Percentiles rank a stretch among this genome's conserved stretches.
Evolutionary conservation across 1,140 invertebrate species (phyloP).

Genomic region (Heliconius himera): DNA sequence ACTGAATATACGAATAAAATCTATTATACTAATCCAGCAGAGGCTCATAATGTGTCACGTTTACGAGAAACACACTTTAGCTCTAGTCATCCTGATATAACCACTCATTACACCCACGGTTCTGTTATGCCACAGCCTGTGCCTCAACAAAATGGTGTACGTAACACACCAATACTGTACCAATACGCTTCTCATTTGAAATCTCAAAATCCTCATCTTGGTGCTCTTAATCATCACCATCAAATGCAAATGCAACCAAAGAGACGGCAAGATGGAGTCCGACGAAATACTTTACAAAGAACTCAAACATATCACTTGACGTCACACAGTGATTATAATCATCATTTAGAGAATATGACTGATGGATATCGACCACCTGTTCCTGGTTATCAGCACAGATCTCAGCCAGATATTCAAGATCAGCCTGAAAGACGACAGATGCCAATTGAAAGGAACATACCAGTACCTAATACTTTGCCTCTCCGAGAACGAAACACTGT

Average conservation of each 20-base stretch:
- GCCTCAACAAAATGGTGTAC: slow-evolving; percentile 56
- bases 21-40: slow-evolving; percentile 67
- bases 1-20: slow-evolving; percentile 76
- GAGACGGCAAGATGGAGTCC: slow-evolving; percentile 58
- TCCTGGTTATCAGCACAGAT: slow-evolving; percentile 63
- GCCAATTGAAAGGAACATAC: slow-evolving; percentile 57
- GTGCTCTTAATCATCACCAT: slow-evolving; percentile 63
- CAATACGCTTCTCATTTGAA: slow-evolving; percentile 79
- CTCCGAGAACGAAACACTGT: slow-evolving; percentile 67
- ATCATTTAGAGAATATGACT: slow-evolving; percentile 72
- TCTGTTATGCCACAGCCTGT: slow-evolving; percentile 52
- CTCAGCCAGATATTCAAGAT: slow-evolving; percentile 72
- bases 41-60: slow-evolving; percentile 70
- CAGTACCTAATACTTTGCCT: slow-evolving; percentile 68
- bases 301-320: slow-evolving; percentile 79
- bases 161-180: slow-evolving; percentile 70
- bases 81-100: slow-evolving; percentile 79
- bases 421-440: slow-evolving; percentile 58
- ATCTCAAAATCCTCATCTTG: slow-evolving; percentile 75
- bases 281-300: slow-evolving; percentile 72
- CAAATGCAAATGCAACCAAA: slow-evolving; percentile 59
- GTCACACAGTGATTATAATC: slow-evolving; percentile 77
- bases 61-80: slow-evolving; percentile 78
- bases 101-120: slow-evolving; percentile 68
- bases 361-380: slow-evolving; percentile 58